Evolutionary conservation across 2,113 vertebrate species (phyloP), one percentile per base, ranked within the genome.

Genomic region (Sander lucioperca): DNA sequence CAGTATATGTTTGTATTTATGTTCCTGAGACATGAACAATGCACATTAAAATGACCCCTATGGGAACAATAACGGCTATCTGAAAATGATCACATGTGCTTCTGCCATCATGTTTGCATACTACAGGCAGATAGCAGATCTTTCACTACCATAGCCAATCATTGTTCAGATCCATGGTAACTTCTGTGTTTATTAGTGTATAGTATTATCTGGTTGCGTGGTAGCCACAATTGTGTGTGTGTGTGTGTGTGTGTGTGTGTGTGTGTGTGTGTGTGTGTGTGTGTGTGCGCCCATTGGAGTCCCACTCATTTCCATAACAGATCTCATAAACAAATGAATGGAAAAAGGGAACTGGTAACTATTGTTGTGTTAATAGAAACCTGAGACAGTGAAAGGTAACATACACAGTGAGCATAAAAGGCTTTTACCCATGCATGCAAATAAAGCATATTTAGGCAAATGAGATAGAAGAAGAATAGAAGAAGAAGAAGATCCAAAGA

Each of bases 291-390:
- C n/a, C 77, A 45, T 63, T 50, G n/a, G 16, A 68, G 75, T 69
- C 27, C 59, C 45, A 54, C 65, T 86, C 11, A 93, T 94, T 94
- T 94, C 78, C 92, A 92, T 93, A 92, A 93, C 91, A 92, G 89
- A 88, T 77, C 63, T 79, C 59, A 75, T 63, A 80, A 86, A 88
- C 51, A 23, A 80, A 86, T 53, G 59, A 84, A 86, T 74, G 43
- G 63, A 93, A 93, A 43, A 93, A 80, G 83, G 93, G 92, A 94
- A 94, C 87, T 84, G 61, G 47, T 75, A 90, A 86, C 87, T 85
- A 80, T 33, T 86, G 56, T 65, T 84, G 50, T 45, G 82, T 47
- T 25, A 30, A 74, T 51, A 45, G 58, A 48, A 59, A 56, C 64
- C 59, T n/a, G 36, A 36, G 53, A 78, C 19, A 23, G 45, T 3